phyloP scores from a whole-genome alignment of 1,140 invertebrate species.

The Stegodyphus mimosarum region DNA sequence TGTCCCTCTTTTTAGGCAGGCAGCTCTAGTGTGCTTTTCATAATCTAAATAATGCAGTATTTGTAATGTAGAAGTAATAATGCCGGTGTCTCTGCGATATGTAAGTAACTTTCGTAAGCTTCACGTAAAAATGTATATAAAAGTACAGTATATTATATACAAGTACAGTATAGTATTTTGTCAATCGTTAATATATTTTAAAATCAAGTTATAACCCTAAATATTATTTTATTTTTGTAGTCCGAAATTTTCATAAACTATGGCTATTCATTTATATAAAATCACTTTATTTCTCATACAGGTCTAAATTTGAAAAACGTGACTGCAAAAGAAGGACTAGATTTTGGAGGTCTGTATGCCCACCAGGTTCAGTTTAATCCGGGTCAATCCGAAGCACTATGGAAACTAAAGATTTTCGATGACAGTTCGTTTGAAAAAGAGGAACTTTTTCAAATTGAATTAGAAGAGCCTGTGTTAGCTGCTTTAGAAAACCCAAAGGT shows the following conservation, averaged over 20 bases:
- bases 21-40: no score
- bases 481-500: constrained; percentile 66
- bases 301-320: constrained; percentile 65
- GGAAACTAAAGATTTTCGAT: constrained; percentile 67
- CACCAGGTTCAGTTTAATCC: constrained; percentile 70
- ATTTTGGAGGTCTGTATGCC: constrained; percentile 65
- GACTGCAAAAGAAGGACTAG: constrained; percentile 66
- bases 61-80: no score
- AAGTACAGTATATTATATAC: no score
- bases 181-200: background rate
- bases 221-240: background rate
- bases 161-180: no score
- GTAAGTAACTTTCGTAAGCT: no score
- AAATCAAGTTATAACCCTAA: background rate
- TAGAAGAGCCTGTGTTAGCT: constrained; percentile 67
- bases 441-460: constrained; percentile 66
- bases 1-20: no score
- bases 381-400: constrained; percentile 68
- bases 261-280: no score
- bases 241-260: no score
- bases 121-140: no score
- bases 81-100: no score
- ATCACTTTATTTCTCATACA: constrained; percentile 47
- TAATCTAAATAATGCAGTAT: no score
- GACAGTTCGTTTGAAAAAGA: constrained; percentile 66